Evolutionary conservation across 2,113 vertebrate genomes (phyloP), one percentile per base, ranked within the genome.

Genomic region (Lophochroa leadbeateri): DNA sequence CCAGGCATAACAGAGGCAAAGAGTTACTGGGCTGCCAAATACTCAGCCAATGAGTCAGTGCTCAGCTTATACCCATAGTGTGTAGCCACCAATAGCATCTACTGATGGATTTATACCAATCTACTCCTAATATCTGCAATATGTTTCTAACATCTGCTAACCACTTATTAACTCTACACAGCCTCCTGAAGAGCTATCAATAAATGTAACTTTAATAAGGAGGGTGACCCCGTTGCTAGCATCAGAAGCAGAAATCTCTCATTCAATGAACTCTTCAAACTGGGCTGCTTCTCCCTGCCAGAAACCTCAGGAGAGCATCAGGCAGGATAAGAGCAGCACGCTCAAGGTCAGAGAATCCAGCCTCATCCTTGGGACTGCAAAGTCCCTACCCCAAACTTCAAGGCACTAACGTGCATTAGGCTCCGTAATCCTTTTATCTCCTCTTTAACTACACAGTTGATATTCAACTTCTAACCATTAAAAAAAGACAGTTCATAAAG

Each of bases 111-210:
- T 96, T 94, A 91, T 43, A 92, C 74, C 96, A 92, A 97, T 96
- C 94, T 85, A 92, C 83, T 71, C 33, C 88, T 95, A 94, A 96
- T 96, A 96, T 89, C 94, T 91, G 88, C 95, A 97, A 96, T 94
- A 97, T 92, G 96, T 43, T 96, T 95, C 88, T 53, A 94, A 85
- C 96, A 96, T 91, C 95, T 95, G 96, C 95, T 95, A 95, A 91
- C 80, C 95, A 75, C 91, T 94, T 96, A 94, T 88, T 96, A 97
- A 95, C 94, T 89, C 95, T 76, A 35, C 35, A 41, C 74, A 71
- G 61, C n/a, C 83, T 96, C 88, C 74, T 67, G 65, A 96, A 94
- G 94, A 95, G 95, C 91, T 75, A 94, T 82, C 89, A 61, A 94
- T 92, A 93, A 85, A 60, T 2, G 57, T 23, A 65, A 90, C 93